phyloP scores from a whole-genome alignment of 2,113 vertebrate genomes.

The Azemiops feae region DNA sequence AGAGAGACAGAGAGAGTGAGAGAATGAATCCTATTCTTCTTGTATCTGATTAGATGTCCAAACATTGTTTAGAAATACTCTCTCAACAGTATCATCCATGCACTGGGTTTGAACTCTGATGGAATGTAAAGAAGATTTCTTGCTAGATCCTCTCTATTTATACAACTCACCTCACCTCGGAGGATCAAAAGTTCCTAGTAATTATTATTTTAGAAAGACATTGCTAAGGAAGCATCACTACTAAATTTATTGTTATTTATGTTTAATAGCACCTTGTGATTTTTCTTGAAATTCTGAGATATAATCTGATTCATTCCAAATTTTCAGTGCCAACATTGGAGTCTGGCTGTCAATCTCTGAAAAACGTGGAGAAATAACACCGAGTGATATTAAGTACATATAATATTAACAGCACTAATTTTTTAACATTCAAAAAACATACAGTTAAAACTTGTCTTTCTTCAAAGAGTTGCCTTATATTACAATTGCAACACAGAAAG shows the following conservation, averaged over 20 bases:
- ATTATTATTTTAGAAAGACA: not conserved
- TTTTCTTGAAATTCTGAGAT: not conserved
- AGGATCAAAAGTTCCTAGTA: not conserved
- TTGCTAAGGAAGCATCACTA: not conserved
- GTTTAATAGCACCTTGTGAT: not conserved
- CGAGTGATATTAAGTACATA: not conserved
- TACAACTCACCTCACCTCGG: not conserved
- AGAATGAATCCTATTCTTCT: not conserved
- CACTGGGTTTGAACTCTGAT: not conserved
- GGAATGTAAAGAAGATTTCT: not conserved
- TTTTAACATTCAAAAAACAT: not conserved
- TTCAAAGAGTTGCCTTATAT: not conserved
- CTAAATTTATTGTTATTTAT: not conserved
- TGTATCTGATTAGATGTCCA: not conserved
- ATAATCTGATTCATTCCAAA: constrained; percentile 8
- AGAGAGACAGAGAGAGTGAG: too few species aligned
- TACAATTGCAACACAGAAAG: not conserved
- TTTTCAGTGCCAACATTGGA: not conserved
- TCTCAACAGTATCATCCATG: not conserved
- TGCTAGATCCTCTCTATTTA: not conserved
- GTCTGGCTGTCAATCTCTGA: not conserved
- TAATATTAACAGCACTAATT: not conserved
- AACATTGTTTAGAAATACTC: not conserved
- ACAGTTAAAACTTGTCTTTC: not conserved
- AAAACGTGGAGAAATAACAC: not conserved